Conservation (phyloP, 2,113 vertebrate species). For the Natator depressus region DNA sequence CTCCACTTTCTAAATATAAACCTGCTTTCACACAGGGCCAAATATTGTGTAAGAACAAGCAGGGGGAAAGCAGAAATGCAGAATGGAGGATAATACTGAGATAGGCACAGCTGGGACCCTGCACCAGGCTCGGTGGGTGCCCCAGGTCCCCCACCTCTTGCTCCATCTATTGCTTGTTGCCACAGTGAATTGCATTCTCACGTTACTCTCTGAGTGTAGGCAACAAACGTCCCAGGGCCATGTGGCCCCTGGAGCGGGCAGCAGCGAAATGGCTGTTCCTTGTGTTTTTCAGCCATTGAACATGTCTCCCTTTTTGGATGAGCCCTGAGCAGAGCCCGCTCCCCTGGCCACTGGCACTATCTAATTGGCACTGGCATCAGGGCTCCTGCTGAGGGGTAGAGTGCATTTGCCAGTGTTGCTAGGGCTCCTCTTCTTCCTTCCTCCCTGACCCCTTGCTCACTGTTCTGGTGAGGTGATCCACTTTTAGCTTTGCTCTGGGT, state of each 20-base stretch:
- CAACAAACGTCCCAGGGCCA: not conserved
- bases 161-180: not conserved
- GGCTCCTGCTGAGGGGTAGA: not conserved
- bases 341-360: not conserved
- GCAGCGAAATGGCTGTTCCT: not conserved
- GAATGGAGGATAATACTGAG: slow-evolving; percentile 22
- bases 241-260: not conserved
- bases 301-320: too few species aligned
- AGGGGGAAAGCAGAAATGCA: slow-evolving; percentile 73
- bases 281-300: too few species aligned
- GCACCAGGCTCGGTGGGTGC: not conserved
- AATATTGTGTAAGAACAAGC: slow-evolving; percentile 68
- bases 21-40: slow-evolving; percentile 76
- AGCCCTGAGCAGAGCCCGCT: not conserved
- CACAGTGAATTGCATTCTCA: not conserved
- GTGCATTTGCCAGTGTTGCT: too few species aligned
- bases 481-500: not conserved
- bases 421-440: not conserved
- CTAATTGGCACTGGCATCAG: not conserved
- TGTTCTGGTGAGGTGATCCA: not conserved
- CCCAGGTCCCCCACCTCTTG: not conserved
- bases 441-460: not conserved
- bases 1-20: slow-evolving; percentile 86
- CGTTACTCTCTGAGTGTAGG: not conserved
- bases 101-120: not conserved